Percentiles rank a stretch among this genome's conserved stretches.
phyloP scores from a whole-genome alignment of 2,113 vertebrate species.

The Hypocryptadius cinnamomeus region DNA sequence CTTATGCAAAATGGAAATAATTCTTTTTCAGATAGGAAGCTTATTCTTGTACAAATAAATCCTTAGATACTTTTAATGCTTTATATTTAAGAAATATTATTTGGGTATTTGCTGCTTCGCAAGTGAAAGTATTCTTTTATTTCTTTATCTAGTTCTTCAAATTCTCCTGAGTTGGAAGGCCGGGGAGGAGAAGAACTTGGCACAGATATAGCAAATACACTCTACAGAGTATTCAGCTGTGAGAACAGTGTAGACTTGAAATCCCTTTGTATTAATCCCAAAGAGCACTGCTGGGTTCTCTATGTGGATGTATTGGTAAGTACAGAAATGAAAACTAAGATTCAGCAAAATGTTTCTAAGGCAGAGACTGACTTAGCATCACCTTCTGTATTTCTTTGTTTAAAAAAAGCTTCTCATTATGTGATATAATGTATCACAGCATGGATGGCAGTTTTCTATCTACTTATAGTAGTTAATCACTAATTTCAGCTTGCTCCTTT shows the following conservation, averaged over 20 bases:
- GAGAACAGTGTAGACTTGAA: slow-evolving; percentile 78
- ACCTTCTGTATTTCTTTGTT: neutral
- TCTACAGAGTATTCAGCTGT: slow-evolving; percentile 90
- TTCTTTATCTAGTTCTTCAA: slow-evolving; percentile 83
- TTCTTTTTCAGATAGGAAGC: neutral
- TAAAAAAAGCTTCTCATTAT: neutral
- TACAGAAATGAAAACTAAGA: neutral
- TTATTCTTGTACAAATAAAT: neutral
- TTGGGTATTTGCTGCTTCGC: neutral
- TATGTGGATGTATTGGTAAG: slow-evolving; percentile 96
- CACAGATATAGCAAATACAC: slow-evolving; percentile 83
- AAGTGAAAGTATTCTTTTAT: neutral
- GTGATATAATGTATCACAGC: neutral
- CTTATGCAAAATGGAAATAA: neutral
- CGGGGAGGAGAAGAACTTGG: slow-evolving; percentile 94
- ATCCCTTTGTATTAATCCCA: slow-evolving; percentile 82
- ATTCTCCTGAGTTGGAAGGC: slow-evolving; percentile 95
- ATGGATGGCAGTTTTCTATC: neutral
- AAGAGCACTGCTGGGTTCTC: slow-evolving; percentile 95
- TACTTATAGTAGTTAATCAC: neutral
- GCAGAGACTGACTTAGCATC: neutral
- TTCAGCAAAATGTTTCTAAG: neutral
- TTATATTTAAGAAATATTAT: neutral
- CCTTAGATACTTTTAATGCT: neutral
- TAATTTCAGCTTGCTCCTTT: neutral